Evolutionary conservation across 2,113 vertebrate genomes (phyloP).

Genomic region (Perca schrenkii): DNA sequence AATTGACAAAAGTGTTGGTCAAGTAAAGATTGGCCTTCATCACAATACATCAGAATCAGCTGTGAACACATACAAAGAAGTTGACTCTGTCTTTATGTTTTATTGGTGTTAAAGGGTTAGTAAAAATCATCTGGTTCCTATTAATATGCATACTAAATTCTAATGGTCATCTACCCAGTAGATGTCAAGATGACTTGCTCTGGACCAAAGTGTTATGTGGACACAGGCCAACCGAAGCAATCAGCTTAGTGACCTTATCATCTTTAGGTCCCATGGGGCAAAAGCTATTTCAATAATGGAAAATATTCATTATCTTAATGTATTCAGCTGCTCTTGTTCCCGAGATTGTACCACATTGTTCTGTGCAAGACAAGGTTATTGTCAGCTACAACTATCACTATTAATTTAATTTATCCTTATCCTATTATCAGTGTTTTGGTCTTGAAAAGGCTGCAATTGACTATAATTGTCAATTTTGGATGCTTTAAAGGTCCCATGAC

Average conservation of each 20-base stretch:
- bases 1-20: neutral
- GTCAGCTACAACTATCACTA: neutral
- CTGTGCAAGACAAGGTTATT: neutral
- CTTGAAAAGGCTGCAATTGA: neutral
- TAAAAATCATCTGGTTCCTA: neutral
- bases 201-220: neutral
- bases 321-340: slow-evolving; percentile 6
- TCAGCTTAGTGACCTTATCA: neutral
- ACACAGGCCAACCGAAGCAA: neutral
- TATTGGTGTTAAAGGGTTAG: no score
- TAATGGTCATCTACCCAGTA: neutral
- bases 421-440: neutral
- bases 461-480: neutral
- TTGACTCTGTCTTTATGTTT: no score
- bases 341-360: neutral
- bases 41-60: neutral
- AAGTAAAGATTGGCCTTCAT: neutral
- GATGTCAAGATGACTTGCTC: neutral
- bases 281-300: slow-evolving; percentile 40
- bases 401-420: neutral
- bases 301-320: slow-evolving; percentile 39
- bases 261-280: neutral
- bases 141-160: neutral
- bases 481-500: no score
- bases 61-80: no score